A percentile compares a stretch with the other conserved stretches of the same genome.
Conservation (phyloP, 2,888 invertebrate genomes). For the Microplitis manilae region DNA sequence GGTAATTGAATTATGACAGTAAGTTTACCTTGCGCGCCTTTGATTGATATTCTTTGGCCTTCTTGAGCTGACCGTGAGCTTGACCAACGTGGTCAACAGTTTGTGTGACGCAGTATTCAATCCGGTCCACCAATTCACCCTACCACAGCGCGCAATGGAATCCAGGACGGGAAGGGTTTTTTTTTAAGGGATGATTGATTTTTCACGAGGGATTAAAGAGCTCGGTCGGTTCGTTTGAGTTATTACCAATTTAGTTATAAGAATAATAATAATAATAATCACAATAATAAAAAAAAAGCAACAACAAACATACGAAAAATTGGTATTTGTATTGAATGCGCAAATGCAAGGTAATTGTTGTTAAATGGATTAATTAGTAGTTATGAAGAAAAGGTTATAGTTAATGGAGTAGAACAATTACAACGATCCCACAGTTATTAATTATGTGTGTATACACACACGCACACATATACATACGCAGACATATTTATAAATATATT, state of each 20-base stretch:
- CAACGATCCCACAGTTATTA: not conserved
- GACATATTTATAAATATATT: slow-evolving; percentile 24
- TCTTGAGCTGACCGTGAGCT: slow-evolving; percentile 84
- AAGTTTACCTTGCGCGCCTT: slow-evolving; percentile 90
- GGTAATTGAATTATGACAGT: not conserved
- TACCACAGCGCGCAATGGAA: slow-evolving; percentile 69
- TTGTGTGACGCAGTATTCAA: slow-evolving; percentile 93
- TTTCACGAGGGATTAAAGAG: slow-evolving; percentile 48
- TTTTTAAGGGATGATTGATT: slow-evolving; percentile 2
- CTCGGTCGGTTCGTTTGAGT: not conserved
- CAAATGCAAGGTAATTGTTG: slow-evolving; percentile 15
- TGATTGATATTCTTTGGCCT: slow-evolving; percentile 86
- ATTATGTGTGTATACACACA: slow-evolving; percentile 10
- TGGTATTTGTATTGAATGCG: slow-evolving; percentile 9
- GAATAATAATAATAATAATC: slow-evolving; percentile 20
- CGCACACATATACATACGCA: slow-evolving; percentile 34
- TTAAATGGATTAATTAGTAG: not conserved
- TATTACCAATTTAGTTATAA: not conserved
- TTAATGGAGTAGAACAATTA: not conserved
- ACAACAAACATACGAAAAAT: slow-evolving; percentile 45
- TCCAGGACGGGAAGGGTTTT: slow-evolving; percentile 36
- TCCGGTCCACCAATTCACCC: slow-evolving; percentile 95
- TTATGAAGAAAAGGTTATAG: not conserved
- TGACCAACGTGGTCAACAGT: slow-evolving; percentile 88
- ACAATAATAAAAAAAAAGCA: slow-evolving; percentile 43